A percentile compares a stretch with the other conserved stretches of the same genome.
Evolutionary conservation across 2,113 vertebrate genomes (phyloP).

Genomic region (Pollimyrus isidori): DNA sequence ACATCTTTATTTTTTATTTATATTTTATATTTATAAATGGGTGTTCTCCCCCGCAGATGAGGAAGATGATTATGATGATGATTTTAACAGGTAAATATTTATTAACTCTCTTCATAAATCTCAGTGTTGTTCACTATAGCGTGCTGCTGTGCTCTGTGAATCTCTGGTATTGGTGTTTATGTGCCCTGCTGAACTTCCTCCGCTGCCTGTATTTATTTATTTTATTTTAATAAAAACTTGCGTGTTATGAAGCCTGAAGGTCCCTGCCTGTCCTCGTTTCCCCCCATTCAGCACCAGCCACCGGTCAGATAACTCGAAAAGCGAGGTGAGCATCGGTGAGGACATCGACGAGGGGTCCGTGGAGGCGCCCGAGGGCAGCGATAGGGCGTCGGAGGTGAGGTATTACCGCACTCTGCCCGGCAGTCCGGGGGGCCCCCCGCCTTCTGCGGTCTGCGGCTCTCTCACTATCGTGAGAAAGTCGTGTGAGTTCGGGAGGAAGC

Average conservation of each 20-base stretch:
- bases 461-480: neutral
- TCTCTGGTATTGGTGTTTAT: neutral
- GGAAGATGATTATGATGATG: constrained; percentile 77
- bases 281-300: constrained; percentile 60
- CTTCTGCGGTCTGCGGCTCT: neutral
- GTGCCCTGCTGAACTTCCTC: neutral
- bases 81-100: constrained; percentile 81
- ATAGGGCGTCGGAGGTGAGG: constrained; percentile 61
- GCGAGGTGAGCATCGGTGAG: constrained; percentile 81
- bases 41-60: constrained; percentile 62
- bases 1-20: neutral
- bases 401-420: neutral
- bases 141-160: neutral
- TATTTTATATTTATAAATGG: neutral
- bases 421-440: neutral
- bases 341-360: constrained; percentile 85
- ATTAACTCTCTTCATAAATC: neutral
- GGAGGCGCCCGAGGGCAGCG: constrained; percentile 70
- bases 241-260: neutral
- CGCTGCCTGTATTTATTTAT: neutral
- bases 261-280: neutral
- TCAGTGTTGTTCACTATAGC: neutral
- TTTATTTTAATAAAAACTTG: neutral
- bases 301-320: constrained; percentile 72
- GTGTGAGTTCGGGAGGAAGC: neutral